Evolutionary conservation across 1,140 invertebrate genomes (phyloP).

Genomic region (Lordiphosa clarofinis): DNA sequence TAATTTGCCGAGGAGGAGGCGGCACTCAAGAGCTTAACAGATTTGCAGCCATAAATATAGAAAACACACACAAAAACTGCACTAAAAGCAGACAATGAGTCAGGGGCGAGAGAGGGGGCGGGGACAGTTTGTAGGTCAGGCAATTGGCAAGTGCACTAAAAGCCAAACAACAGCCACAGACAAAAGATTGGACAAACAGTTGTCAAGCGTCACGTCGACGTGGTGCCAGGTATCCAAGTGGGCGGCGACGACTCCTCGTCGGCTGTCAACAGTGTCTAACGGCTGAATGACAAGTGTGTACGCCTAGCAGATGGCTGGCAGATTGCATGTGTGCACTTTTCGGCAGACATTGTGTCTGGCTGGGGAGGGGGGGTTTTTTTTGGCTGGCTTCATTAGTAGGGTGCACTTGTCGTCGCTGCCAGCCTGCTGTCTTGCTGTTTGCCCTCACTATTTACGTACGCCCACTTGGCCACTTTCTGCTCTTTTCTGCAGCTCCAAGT

Average conservation of each 20-base stretch:
- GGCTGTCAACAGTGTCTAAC: conserved; percentile 70
- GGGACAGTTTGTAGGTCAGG: conserved; percentile 58
- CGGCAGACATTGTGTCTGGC: conserved; percentile 55
- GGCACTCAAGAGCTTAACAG: conserved; percentile 71
- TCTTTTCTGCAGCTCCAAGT: conserved; percentile 5
- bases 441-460: conserved; percentile 66
- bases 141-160: conserved; percentile 71
- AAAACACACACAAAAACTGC: conserved; percentile 28
- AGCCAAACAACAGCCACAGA: conserved; percentile 48
- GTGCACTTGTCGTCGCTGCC: conserved; percentile 52
- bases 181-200: conserved; percentile 27
- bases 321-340: conserved; percentile 56
- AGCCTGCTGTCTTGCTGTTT: conserved; percentile 38
- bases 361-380: conserved; percentile 23
- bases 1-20: conserved; percentile 37
- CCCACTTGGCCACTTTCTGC: conserved; percentile 50
- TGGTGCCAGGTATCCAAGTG: conserved; percentile 24
- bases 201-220: conserved; percentile 38
- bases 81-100: conserved; percentile 52
- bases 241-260: conserved; percentile 12
- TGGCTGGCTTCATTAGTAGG: conserved; percentile 68
- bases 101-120: background rate
- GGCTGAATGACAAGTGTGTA: conserved; percentile 70
- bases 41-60: conserved; percentile 62
- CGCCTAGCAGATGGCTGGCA: conserved; percentile 67